Evolutionary conservation across 1,140 invertebrate genomes (phyloP), one percentile per base, ranked within the genome.

Genomic region (Drosophila setifemur): DNA sequence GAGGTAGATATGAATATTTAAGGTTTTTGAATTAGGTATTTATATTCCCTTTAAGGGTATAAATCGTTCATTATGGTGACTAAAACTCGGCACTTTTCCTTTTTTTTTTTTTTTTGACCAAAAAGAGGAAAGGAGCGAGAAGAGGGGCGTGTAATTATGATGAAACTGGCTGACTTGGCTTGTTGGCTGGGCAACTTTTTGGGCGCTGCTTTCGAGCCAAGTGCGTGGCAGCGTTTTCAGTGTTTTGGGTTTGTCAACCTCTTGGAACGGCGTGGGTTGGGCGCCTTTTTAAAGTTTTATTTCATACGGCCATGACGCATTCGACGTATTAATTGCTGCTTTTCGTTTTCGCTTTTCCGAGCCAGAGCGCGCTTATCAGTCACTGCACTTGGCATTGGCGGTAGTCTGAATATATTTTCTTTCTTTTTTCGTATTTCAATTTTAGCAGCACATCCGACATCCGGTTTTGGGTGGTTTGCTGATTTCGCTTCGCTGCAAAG

Each of bases 101-200:
- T 68, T 78, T 73, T 61, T 28, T 52, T 12, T 57, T 9, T 25
- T 14, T 1, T 21, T 21, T 9, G 21, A 14, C 6, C 16, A 7
- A 2, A 23, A 23, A 23, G 33, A 12, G 48, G 35, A 8, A 42
- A 58, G 57, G 57, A 31, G 60, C 7, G 7, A 16, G 2, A 18
- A 48, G 31, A 39, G 61, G 14, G 42, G 57, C 19, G 18, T 54
- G 79, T 85, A 85, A 83, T 83, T 83, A 82, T 83, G 68, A 55
- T 66, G 63, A 57, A 78, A 70, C 61, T 64, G 78, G 54, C 74
- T 77, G 67, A 67, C 45, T 50, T 53, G 61, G 25, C 31, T 45
- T 18, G 43, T 45, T 39, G 43, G 44, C 55, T 49, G 43, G 57
- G 57, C 57, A 50, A 66, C 21, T 66, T 68, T 45, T 55, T 53